A percentile compares a stretch with the other conserved stretches of the same genome.
Conservation (phyloP, 1,140 invertebrate genomes). For the Drosophila lini region DNA sequence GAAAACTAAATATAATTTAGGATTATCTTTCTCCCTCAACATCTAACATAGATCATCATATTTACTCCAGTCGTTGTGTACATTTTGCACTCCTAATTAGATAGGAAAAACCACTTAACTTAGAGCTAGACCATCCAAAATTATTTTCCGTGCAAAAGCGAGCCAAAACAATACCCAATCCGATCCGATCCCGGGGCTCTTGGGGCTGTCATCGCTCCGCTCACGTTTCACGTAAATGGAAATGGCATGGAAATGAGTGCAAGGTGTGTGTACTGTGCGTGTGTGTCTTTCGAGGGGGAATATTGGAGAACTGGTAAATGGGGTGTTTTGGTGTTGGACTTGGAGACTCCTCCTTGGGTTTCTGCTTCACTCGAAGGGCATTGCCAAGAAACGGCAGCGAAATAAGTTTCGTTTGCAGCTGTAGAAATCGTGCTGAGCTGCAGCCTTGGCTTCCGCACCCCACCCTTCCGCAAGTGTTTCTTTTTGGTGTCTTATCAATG, state of each 20-base stretch:
- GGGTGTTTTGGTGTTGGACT: conserved; percentile 7
- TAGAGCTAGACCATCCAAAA: neutral
- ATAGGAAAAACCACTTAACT: neutral
- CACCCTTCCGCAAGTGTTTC: conserved; percentile 4
- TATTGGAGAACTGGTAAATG: conserved; percentile 5
- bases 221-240: conserved; percentile 75
- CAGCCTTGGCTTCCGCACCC: conserved; percentile 58
- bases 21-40: neutral
- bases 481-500: conserved; percentile 74
- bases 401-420: conserved; percentile 58
- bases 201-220: conserved; percentile 29
- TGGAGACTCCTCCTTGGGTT: conserved; percentile 63
- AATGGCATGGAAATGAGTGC: conserved; percentile 78
- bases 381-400: conserved; percentile 25
- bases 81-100: neutral
- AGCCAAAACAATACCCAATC: conserved; percentile 14
- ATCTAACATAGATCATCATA: neutral
- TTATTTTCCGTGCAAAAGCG: conserved; percentile 11
- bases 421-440: conserved; percentile 73
- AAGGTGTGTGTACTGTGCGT: conserved; percentile 46
- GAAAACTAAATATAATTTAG: neutral
- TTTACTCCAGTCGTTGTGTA: neutral
- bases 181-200: conserved; percentile 24
- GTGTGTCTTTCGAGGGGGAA: conserved; percentile 15
- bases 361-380: conserved; percentile 59